A percentile compares a stretch with the other conserved stretches of the same genome.
These are phyloP conservation scores for Ceratothoa steindachneri DNA, from an alignment of 2,888 invertebrate genomes.

Conservation along the genomic window DNA sequence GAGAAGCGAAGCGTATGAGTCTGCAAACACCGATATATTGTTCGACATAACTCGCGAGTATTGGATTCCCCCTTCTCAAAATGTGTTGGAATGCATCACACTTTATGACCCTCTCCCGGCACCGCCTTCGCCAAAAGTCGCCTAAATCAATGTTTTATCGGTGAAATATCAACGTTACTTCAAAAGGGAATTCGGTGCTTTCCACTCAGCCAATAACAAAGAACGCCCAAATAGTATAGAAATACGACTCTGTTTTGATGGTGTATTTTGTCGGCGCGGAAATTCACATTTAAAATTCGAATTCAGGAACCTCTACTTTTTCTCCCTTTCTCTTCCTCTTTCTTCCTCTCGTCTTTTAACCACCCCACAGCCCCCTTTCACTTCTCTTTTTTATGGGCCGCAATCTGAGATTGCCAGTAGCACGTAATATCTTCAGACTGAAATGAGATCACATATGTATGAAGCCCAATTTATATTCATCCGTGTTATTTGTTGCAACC, in stretches of 20 bases:
- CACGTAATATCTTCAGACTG: not conserved
- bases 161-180: slow-evolving; percentile 13
- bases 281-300: slow-evolving; percentile 9
- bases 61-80: not conserved
- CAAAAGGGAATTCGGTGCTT: not conserved
- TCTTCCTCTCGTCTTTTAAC: not conserved
- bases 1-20: too few relatives aligned
- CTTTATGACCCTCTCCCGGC: not conserved
- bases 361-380: not conserved
- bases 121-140: not conserved
- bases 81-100: slow-evolving; percentile 1
- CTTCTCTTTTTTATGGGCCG: not conserved
- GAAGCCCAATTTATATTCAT: not conserved
- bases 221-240: not conserved
- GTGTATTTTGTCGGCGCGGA: not conserved
- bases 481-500: not conserved
- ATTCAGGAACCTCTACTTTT: not conserved
- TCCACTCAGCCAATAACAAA: not conserved
- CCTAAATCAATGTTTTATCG: slow-evolving; percentile 20
- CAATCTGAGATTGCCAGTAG: not conserved
- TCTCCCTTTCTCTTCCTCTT: not conserved
- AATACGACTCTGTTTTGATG: slow-evolving; percentile 11
- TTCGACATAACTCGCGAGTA: slow-evolving; percentile 6
- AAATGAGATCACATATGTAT: slow-evolving; percentile 7
- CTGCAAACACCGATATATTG: too few relatives aligned